Percentiles rank a stretch among this genome's conserved stretches.
Conservation (phyloP, 1,140 invertebrate genomes). For the Idris sp. region DNA sequence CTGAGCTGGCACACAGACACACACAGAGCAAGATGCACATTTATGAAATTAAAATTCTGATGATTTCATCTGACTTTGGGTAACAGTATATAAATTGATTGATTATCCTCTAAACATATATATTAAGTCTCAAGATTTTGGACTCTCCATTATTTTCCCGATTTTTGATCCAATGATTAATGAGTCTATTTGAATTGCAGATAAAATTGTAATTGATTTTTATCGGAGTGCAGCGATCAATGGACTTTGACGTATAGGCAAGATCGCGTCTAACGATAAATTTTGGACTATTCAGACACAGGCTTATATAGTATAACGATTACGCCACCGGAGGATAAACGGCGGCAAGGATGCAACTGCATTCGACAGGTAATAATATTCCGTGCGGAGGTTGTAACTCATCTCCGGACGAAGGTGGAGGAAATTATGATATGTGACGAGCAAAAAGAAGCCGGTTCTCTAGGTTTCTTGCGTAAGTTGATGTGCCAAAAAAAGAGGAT, state of each 20-base stretch:
- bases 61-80: too few species aligned
- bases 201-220: constrained; percentile 42
- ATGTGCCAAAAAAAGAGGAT: constrained; percentile 36
- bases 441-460: constrained; percentile 62
- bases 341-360: constrained; percentile 66
- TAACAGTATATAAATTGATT: too few species aligned
- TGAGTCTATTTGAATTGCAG: constrained; percentile 3
- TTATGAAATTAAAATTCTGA: too few species aligned
- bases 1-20: constrained; percentile 42
- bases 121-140: too few species aligned
- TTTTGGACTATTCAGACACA: constrained; percentile 58
- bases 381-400: constrained; percentile 73
- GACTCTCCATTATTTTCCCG: too few species aligned
- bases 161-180: too few species aligned
- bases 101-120: too few species aligned
- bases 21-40: too few species aligned
- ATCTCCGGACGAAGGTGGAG: constrained; percentile 65
- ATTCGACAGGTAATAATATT: constrained; percentile 77
- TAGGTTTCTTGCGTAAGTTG: constrained; percentile 35
- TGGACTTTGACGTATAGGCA: constrained; percentile 37
- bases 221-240: constrained; percentile 36
- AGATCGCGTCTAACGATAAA: constrained; percentile 55
- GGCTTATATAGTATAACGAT: constrained; percentile 64
- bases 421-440: constrained; percentile 70
- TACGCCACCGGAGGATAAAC: constrained; percentile 70